phyloP scores from a whole-genome alignment of 2,888 invertebrate species.

The Hydropsyche betteni region DNA sequence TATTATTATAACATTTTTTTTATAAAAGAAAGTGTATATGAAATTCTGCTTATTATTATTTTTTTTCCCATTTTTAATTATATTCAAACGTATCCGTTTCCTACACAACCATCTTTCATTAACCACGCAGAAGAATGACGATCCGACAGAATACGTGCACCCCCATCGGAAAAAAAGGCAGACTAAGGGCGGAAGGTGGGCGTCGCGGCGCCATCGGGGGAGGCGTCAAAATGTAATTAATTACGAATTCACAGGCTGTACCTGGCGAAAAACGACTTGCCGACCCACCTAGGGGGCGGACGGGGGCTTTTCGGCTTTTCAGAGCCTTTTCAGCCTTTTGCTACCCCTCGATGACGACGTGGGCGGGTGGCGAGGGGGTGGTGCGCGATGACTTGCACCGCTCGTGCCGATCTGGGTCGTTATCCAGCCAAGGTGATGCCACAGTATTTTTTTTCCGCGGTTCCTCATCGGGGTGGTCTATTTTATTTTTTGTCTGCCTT shows the following conservation, averaged over 20 bases:
- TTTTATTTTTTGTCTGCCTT: constrained; percentile 21
- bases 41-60: neutral
- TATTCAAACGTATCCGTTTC: neutral
- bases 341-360: constrained; percentile 33
- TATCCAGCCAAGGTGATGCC: constrained; percentile 41
- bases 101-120: constrained; percentile 35
- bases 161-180: constrained; percentile 22
- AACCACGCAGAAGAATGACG: constrained; percentile 46
- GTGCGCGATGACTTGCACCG: constrained; percentile 42
- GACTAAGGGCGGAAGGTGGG: constrained; percentile 22
- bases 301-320: constrained; percentile 27
- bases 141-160: constrained; percentile 8
- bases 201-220: constrained; percentile 17
- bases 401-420: constrained; percentile 34
- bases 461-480: neutral
- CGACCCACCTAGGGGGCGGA: neutral
- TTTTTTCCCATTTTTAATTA: neutral
- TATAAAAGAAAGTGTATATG: too few relatives aligned
- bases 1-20: too few relatives aligned
- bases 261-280: constrained; percentile 48
- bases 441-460: constrained; percentile 1
- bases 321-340: neutral
- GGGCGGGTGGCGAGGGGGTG: too few relatives aligned
- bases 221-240: constrained; percentile 51
- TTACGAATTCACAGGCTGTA: constrained; percentile 51